Base-by-base conservation (phyloP, 2,113 vertebrate genomes). In the Piprites chloris region DNA sequence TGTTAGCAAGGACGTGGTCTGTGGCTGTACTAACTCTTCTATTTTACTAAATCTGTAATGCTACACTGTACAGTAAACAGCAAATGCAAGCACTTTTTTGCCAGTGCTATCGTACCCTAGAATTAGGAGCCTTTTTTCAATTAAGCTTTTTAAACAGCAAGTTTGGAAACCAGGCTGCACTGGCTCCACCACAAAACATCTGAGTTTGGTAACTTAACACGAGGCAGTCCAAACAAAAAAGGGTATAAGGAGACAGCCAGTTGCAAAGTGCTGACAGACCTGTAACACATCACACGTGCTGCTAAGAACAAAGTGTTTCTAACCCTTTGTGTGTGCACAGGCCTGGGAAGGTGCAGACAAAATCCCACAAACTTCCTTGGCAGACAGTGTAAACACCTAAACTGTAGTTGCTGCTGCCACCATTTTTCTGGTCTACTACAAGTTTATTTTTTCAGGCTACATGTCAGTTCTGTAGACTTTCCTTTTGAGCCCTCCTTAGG, bases 1-100 rank as follows among this genome's bases (percentile, higher is more conserved):
- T 79, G 83, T 68, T 89, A 81, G 89, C 69, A 86, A 97, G 96
- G 95, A 98, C 97, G 97, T 98, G 98, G 98, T 96, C 95, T 98
- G 97, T 93, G 98, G 98, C 96, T 97, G 67, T 52, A 87, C 71
- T 81, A 93, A 23, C 37, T 62, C 88, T 87, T 85, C 46, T 53
- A 89, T 92, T 95, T 96, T 76, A 69, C 91, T 95, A 79, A 93
- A 97, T 90, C 53, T 76, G 75, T 12, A 85, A 90, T 35, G 90
- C 94, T 92, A 93, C 61, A 77, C 11, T 65, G 73, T 68, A 69
- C 47, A 90, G 79, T 11, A 33, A 86, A 89, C 16, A 96, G 89
- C 96, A 97, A 90, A 96, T 90, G 97, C 87, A 83, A 97, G 84
- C 92, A 91, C 74, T 97, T 97, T 95, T 90, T 41, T 35, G n/a